Percentiles rank a stretch among this genome's conserved stretches.
Conservation (phyloP, 2,113 vertebrate genomes). For the Istiophorus platypterus region DNA sequence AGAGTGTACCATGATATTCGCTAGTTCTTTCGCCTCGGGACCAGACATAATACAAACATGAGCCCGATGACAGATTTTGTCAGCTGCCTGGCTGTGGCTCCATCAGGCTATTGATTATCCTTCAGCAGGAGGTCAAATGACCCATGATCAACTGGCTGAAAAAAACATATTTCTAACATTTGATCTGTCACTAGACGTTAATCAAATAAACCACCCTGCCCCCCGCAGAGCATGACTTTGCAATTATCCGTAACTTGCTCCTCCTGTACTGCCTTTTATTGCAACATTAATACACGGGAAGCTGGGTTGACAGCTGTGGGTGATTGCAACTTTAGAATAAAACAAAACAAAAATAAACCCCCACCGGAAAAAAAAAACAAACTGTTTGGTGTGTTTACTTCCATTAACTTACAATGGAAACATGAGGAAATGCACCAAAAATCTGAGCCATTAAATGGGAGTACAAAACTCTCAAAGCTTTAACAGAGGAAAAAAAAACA, state of each 20-base stretch:
- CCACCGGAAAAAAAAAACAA: constrained; percentile 30
- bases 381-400: constrained; percentile 3
- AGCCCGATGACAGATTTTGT: constrained; percentile 52
- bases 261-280: constrained; percentile 58
- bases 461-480: background rate
- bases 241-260: constrained; percentile 65
- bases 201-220: constrained; percentile 67
- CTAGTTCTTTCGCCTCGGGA: constrained; percentile 32
- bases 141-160: constrained; percentile 53
- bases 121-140: constrained; percentile 59
- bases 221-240: constrained; percentile 59
- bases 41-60: constrained; percentile 76
- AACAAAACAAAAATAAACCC: too few relatives aligned
- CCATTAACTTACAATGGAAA: background rate
- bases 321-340: constrained; percentile 1
- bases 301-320: constrained; percentile 12
- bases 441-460: background rate
- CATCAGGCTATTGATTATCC: constrained; percentile 58
- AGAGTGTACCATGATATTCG: constrained; percentile 34
- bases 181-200: constrained; percentile 67
- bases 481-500: background rate
- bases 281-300: constrained; percentile 56
- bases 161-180: constrained; percentile 61
- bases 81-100: constrained; percentile 44
- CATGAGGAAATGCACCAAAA: background rate